Evolutionary conservation across 1,140 invertebrate genomes (phyloP), one percentile per base, ranked within the genome.

Genomic region (Rhysida immarginata): DNA sequence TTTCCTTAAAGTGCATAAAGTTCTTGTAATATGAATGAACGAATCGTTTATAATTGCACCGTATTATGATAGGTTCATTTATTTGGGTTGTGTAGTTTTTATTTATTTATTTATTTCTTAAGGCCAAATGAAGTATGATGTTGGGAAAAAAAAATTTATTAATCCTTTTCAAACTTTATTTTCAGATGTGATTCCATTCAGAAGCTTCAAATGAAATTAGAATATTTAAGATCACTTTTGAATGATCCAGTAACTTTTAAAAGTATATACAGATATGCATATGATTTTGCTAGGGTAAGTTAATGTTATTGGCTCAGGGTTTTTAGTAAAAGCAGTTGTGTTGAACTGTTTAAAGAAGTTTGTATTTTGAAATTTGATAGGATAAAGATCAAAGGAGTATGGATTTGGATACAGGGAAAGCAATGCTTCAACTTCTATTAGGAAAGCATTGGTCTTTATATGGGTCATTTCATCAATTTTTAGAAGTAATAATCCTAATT

Each of bases 311-410:
- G n/a, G n/a, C n/a, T n/a, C n/a, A n/a, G n/a, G n/a, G n/a, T n/a
- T n/a, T n/a, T n/a, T n/a, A n/a, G n/a, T n/a, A n/a, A n/a, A n/a
- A n/a, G n/a, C n/a, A n/a, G n/a, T n/a, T n/a, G n/a, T n/a, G n/a
- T n/a, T n/a, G n/a, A n/a, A n/a, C n/a, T n/a, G n/a, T n/a, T n/a
- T n/a, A n/a, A n/a, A n/a, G n/a, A n/a, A n/a, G n/a, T n/a, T n/a
- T n/a, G n/a, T n/a, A n/a, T n/a, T n/a, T n/a, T n/a, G n/a, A n/a
- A n/a, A n/a, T n/a, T n/a, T n/a, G n/a, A n/a, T 63, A 92, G 87
- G 88, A 93, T 73, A 90, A 91, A 75, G 87, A 93, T 72, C 89
- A 93, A 74, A 78, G 89, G 58, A 91, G 87, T 72, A 85, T 95
- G 82, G 91, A 95, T 64, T 84, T 91, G 70, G 81, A 85, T 63